A percentile compares a stretch with the other conserved stretches of the same genome.
These are phyloP conservation scores for Tylochromis polylepis DNA, from an alignment of 2,113 vertebrate species.

Conservation along the genomic window DNA sequence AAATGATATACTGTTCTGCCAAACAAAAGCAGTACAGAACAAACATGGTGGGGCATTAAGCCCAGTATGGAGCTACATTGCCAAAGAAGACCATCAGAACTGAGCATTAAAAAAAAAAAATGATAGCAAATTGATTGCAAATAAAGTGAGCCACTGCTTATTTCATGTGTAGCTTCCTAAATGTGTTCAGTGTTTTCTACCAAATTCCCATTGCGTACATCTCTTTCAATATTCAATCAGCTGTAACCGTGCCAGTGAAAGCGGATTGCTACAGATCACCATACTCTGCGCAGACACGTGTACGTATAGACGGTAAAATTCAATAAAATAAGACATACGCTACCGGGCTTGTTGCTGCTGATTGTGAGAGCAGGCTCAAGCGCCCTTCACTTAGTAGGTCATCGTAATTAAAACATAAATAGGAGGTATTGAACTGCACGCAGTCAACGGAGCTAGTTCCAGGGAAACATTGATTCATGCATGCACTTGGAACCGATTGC, in stretches of 20 bases:
- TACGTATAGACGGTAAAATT: slow-evolving; percentile 1
- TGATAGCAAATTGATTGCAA: neutral
- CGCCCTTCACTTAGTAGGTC: slow-evolving; percentile 55
- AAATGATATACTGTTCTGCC: slow-evolving; percentile 41
- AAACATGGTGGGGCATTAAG: slow-evolving; percentile 15
- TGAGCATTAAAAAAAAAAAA: neutral
- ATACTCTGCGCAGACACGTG: neutral
- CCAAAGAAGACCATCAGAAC: slow-evolving; percentile 14
- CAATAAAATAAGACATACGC: neutral
- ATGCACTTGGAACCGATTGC: slow-evolving; percentile 63
- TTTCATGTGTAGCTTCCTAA: neutral
- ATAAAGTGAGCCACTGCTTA: neutral
- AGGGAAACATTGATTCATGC: slow-evolving; percentile 59
- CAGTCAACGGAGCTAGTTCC: neutral
- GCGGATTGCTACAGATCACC: neutral
- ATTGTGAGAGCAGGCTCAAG: slow-evolving; percentile 8
- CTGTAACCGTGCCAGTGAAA: neutral
- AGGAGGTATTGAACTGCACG: slow-evolving; percentile 55
- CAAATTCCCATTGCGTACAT: neutral
- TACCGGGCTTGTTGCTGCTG: neutral
- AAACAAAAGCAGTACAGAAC: slow-evolving; percentile 16
- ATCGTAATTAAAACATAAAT: slow-evolving; percentile 74
- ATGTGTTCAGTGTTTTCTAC: neutral
- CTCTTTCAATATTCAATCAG: neutral
- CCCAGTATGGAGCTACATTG: slow-evolving; percentile 1